These are phyloP conservation scores for Hirudinaria manillensis DNA, from an alignment of 2,888 invertebrate species.

Conservation along the genomic window DNA sequence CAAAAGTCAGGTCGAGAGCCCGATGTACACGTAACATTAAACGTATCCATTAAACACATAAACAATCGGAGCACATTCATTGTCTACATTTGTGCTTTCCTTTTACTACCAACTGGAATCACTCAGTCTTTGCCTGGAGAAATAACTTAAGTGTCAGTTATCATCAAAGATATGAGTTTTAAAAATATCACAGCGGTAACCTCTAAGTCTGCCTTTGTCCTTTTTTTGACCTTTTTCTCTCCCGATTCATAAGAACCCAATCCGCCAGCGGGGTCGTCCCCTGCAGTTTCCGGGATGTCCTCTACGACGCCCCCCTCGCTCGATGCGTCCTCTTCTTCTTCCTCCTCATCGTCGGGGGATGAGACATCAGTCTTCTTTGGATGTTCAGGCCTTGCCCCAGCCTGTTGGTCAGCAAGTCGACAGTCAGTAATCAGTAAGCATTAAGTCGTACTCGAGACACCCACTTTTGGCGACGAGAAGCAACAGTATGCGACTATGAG, in stretches of 20 bases:
- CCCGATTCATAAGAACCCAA: not conserved
- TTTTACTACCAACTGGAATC: no score
- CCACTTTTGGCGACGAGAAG: constrained; percentile 49
- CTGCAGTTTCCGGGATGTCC: not conserved
- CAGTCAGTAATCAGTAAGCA: not conserved
- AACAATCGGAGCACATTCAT: no score
- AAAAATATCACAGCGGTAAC: not conserved
- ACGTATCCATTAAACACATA: no score
- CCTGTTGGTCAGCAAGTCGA: not conserved
- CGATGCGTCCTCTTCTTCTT: constrained; percentile 31
- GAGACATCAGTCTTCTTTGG: constrained; percentile 35
- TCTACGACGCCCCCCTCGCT: constrained; percentile 20
- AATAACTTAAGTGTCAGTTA: no score
- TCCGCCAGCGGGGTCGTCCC: not conserved
- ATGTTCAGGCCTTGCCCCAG: constrained; percentile 21
- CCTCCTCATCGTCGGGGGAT: constrained; percentile 29
- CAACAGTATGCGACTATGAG: constrained; percentile 77
- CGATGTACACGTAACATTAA: no score
- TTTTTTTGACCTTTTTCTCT: constrained; percentile 19
- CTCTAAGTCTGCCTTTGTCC: constrained; percentile 29
- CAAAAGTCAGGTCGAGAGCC: no score
- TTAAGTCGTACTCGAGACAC: not conserved
- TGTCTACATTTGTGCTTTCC: no score
- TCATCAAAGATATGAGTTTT: no score
- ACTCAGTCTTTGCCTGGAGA: no score